phyloP scores from a whole-genome alignment of 2,797 vertebrate genomes.

The Xiphorhynchus erythropygius region DNA sequence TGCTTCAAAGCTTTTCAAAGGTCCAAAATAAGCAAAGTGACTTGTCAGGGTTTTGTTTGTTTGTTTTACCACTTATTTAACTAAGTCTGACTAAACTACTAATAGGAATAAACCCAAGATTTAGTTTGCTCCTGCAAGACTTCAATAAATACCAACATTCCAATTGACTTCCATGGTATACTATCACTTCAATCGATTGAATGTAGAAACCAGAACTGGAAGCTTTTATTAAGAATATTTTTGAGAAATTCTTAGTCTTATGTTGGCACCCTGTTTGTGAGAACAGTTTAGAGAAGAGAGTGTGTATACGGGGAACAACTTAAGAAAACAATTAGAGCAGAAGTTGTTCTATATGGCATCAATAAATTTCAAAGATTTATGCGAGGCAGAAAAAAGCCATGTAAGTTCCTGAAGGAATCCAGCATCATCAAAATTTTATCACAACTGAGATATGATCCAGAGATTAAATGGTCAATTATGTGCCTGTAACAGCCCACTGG shows the following conservation, averaged over 20 bases:
- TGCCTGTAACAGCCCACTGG: not conserved
- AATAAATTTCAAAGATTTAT: not conserved
- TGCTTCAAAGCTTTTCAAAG: not conserved
- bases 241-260: not conserved
- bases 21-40: not conserved
- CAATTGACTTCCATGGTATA: not conserved
- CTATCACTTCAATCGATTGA: not conserved
- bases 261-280: not conserved
- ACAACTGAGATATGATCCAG: not conserved
- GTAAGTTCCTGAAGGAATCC: conserved; percentile 17
- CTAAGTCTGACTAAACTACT: not conserved
- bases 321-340: not conserved
- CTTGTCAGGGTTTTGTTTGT: not conserved
- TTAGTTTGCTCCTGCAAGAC: not conserved
- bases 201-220: not conserved
- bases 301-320: not conserved
- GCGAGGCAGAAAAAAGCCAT: not conserved
- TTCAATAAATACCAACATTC: not conserved
- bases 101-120: not conserved
- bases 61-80: not conserved
- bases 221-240: not conserved
- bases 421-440: conserved; percentile 27
- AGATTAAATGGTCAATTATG: conserved; percentile 23
- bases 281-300: not conserved
- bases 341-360: not conserved